Base-by-base conservation (phyloP, 2,113 vertebrate genomes). In the Fulmarus glacialis region DNA sequence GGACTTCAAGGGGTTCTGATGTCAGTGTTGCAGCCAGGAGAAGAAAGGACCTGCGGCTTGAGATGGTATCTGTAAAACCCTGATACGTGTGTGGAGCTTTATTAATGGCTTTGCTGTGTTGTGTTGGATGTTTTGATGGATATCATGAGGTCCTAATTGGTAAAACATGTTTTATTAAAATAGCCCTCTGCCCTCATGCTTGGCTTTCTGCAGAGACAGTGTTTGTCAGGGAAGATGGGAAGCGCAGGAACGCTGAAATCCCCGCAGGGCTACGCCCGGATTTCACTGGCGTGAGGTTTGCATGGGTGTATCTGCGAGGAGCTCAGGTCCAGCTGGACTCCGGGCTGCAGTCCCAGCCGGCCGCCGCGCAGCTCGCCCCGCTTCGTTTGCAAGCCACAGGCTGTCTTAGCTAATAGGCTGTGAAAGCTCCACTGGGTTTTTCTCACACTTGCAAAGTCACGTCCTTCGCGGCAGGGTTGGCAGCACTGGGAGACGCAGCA, bases 101-200 rank as follows among this genome's bases (percentile, higher is more conserved):
- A 38, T 63, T 40, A 8, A 22, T 21, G 62, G 62, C 55, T 74
- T 34, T 40, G 73, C 94, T 58, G 45, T 5, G 34, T 9, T 4
- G 22, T 7, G 29, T 1, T 52, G 68, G 78, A 5, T 89, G 87
- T 73, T 93, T 29, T 50, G 63, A 8, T 58, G 92, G 81, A 21
- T 66, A 60, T 70, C 80, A 91, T 8, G 38, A 89, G 78, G 47
- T 70, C 82, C 82, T 95, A 75, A 94, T 79, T 63, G 85, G 60
- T 80, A 81, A 43, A 95, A 87, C 18, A n/a, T 75, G 68, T 89
- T 40, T 13, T 55, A 19, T 23, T 93, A 8, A 43, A 60, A 38
- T 1, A 63, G 38, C 68, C 53, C 75, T 82, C 47, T 92, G 94
- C 84, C 94, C 90, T 82, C 23, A 3, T 13, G 29, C 74, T 64